These are phyloP conservation scores for Origma solitaria DNA, from an alignment of 2,113 vertebrate species.

Conservation along the genomic window DNA sequence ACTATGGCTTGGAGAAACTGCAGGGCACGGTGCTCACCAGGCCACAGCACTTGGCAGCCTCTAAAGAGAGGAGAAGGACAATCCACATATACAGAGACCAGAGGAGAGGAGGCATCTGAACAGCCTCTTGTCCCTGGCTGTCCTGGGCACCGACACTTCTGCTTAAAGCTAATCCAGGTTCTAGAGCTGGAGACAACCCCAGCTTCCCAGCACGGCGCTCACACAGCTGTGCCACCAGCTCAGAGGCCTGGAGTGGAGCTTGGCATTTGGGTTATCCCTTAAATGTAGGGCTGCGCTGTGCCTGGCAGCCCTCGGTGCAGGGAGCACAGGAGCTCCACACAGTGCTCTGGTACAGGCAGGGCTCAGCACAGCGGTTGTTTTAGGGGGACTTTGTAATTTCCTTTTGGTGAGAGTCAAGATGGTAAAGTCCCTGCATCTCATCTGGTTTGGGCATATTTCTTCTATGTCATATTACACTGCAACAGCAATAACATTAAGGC, in stretches of 20 bases:
- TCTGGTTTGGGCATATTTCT: background rate
- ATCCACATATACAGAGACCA: background rate
- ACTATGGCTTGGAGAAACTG: background rate
- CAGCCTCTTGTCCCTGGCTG: background rate
- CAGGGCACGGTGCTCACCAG: background rate
- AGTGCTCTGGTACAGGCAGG: background rate
- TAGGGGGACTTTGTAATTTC: background rate
- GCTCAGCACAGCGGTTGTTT: background rate
- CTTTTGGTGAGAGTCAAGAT: background rate
- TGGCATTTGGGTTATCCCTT: too few species aligned
- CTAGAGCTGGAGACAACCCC: too few species aligned
- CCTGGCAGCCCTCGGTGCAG: rapidly evolving
- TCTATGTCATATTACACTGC: background rate
- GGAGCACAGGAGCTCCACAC: background rate
- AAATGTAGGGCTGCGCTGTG: rapidly evolving
- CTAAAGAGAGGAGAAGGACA: background rate
- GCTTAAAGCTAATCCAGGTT: background rate
- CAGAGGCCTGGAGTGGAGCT: background rate
- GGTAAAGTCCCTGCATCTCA: background rate
- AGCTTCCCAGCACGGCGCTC: rapidly evolving
- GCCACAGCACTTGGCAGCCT: background rate
- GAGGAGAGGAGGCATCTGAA: background rate
- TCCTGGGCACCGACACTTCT: background rate
- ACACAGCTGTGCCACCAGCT: background rate
- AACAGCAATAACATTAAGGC: background rate